These are phyloP conservation scores for Emydoidea blandingii DNA, from an alignment of 2,797 vertebrate species.

Conservation along the genomic window DNA sequence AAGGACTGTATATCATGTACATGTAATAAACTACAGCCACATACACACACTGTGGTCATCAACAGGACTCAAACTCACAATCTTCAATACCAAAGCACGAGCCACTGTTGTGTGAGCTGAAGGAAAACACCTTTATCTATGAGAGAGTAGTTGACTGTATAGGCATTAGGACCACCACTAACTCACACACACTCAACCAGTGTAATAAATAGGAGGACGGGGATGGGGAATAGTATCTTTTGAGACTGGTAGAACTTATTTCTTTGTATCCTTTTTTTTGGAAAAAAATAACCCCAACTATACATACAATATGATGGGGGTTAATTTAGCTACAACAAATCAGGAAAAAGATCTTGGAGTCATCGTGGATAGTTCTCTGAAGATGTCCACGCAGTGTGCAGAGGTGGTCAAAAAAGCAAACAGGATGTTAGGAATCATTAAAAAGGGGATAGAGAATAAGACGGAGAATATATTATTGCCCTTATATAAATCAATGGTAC, in stretches of 20 bases:
- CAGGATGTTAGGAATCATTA: no score
- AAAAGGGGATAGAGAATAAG: no score
- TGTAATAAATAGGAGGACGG: neutral
- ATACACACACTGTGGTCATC: neutral
- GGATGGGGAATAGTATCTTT: neutral
- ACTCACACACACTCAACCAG: neutral
- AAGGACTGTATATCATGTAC: neutral
- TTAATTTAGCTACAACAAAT: no score
- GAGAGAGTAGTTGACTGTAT: neutral
- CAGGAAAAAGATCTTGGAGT: no score
- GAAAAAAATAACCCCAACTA: no score
- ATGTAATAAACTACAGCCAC: neutral
- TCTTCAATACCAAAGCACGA: neutral
- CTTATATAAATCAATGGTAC: no score
- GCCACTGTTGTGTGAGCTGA: neutral
- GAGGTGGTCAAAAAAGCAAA: no score
- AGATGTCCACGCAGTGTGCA: no score
- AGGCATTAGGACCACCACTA: neutral
- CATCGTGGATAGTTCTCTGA: no score
- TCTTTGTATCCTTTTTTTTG: neutral
- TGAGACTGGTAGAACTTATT: neutral
- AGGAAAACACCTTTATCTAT: neutral
- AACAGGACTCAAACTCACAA: neutral
- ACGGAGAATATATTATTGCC: no score
- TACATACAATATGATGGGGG: no score